A percentile compares a stretch with the other conserved stretches of the same genome.
Conservation (phyloP, 1,140 invertebrate genomes). For the Anoplolepis gracilipes region DNA sequence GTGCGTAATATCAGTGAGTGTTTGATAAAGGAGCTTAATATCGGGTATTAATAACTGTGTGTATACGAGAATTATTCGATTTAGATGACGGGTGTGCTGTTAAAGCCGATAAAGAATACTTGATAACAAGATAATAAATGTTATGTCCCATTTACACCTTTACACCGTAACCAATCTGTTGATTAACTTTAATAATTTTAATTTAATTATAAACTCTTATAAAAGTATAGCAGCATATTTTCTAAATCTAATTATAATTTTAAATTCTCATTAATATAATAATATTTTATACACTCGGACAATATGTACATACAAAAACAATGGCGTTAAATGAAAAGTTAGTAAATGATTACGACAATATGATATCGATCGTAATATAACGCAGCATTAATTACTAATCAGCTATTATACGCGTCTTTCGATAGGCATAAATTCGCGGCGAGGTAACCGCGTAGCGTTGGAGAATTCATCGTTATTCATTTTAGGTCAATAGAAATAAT, state of each 20-base stretch:
- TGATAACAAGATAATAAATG: conserved; percentile 42
- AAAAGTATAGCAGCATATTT: neutral
- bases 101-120: conserved; percentile 1
- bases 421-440: neutral
- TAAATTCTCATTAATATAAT: neutral
- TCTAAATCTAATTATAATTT: neutral
- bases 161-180: neutral
- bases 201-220: neutral
- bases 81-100: conserved; percentile 19
- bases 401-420: neutral
- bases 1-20: neutral
- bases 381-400: conserved; percentile 5
- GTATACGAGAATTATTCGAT: conserved; percentile 18
- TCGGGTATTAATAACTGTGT: neutral
- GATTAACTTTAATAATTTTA: neutral
- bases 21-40: conserved; percentile 35
- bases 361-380: neutral
- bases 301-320: too few relatives aligned
- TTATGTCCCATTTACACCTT: neutral
- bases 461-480: conserved; percentile 4
- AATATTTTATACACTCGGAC: neutral
- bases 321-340: neutral
- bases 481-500: neutral
- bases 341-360: neutral
- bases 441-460: neutral